These are phyloP conservation scores for Potamarius usumacintae DNA, from an alignment of 2,113 vertebrate genomes.

Conservation along the genomic window DNA sequence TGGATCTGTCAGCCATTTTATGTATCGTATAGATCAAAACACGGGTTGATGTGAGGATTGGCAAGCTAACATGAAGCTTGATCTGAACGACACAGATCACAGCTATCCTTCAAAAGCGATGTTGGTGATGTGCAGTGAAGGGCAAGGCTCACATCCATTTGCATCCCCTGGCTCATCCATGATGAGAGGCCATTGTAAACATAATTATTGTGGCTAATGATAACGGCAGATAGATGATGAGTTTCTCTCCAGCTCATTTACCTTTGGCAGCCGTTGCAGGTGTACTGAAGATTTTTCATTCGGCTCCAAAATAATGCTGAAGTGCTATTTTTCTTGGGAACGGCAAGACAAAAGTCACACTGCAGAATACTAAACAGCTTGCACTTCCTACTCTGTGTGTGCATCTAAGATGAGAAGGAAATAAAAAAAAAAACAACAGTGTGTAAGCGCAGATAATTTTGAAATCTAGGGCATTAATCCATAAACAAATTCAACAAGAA, in stretches of 20 bases:
- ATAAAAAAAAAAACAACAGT: background rate
- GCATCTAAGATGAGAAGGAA: background rate
- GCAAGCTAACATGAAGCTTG: constrained; percentile 48
- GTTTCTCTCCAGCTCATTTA: constrained; percentile 58
- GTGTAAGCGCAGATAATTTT: background rate
- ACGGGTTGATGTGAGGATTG: constrained; percentile 47
- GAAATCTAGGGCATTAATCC: constrained; percentile 26
- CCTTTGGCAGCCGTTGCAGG: constrained; percentile 53
- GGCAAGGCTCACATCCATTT: constrained; percentile 49
- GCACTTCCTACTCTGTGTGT: background rate
- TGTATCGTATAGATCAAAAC: constrained; percentile 48
- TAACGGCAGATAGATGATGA: constrained; percentile 60
- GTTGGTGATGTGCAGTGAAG: constrained; percentile 22
- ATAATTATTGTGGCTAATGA: constrained; percentile 60
- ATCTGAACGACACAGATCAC: constrained; percentile 55
- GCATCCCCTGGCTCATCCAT: constrained; percentile 46
- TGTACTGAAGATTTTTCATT: constrained; percentile 53
- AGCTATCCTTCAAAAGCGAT: constrained; percentile 55
- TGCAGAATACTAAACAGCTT: constrained; percentile 44
- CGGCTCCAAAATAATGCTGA: constrained; percentile 44
- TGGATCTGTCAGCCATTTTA: constrained; percentile 52
- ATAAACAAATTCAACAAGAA: constrained; percentile 26
- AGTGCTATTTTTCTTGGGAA: constrained; percentile 49
- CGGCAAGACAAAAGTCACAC: constrained; percentile 33
- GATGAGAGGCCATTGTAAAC: constrained; percentile 60